Base-by-base conservation (phyloP, 2,113 vertebrate species). In the Calidris pygmaea region DNA sequence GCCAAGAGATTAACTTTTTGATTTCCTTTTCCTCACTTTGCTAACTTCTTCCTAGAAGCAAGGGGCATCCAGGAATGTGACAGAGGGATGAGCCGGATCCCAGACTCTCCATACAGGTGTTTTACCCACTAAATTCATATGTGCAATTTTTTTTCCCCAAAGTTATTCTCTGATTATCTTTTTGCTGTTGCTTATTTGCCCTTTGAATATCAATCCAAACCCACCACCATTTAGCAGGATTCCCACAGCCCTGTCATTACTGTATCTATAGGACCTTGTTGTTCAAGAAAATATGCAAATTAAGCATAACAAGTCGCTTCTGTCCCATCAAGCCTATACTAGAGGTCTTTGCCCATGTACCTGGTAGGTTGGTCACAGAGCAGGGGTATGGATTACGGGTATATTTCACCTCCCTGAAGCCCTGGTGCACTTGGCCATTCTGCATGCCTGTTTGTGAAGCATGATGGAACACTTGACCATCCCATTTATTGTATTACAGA, bases 111-210 rank as follows among this genome's bases (percentile, higher is more conserved):
- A 68, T 55, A 30, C 59, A 95, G 41, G 50, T n/a, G 13, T 89
- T 83, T 74, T 45, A 50, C n/a, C 19, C 65, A 17, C 5, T 34
- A 29, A 45, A 50, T 48, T 89, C 14, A 19, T 20, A 50, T 2
- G 6, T 30, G 24, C 19, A 0, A 0, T 35, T 35, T 21, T 34
- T 43, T 43, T 20, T 32, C 1, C 6, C 0, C 0, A 9, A 8
- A 41, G 26, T 80, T 7, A 27, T 82, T 58, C 41, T 39, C 52
- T 32, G 11, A 14, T 53, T 63, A 55, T 58, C 9, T 0, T 58
- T 94, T 73, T 66, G 30, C 66, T 63, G 9, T 59, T 90, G n/a
- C 12, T 56, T 30, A 24, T 52, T 48, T n/a, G 34, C 37, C 27
- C 39, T 74, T 81, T 23, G 45, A 73, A 52, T 11, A 14, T 9